phyloP scores from a whole-genome alignment of 2,113 vertebrate species.

The Gymnocephalus cernua region DNA sequence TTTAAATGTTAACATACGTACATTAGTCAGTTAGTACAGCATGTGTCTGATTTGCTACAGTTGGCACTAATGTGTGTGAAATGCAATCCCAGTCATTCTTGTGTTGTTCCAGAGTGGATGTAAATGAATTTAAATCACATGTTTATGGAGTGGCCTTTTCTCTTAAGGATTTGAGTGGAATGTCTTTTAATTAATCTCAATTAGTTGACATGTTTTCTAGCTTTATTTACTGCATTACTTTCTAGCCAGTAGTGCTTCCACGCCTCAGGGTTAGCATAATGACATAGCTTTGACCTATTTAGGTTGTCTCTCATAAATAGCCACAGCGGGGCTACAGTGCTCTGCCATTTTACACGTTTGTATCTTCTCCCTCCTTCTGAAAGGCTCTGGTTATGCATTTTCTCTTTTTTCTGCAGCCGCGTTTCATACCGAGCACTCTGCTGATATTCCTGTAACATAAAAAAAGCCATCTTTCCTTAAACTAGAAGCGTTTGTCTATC shows the following conservation, averaged over 20 bases:
- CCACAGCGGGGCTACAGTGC: slow-evolving; percentile 2
- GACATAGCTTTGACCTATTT: slow-evolving; percentile 56
- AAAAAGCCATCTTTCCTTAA: slow-evolving; percentile 82
- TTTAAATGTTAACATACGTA: slow-evolving; percentile 31
- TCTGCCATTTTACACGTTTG: slow-evolving; percentile 11
- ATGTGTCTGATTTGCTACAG: background rate
- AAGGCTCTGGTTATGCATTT: slow-evolving; percentile 72
- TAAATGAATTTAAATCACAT: slow-evolving; percentile 29
- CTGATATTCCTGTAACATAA: slow-evolving; percentile 85
- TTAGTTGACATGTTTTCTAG: slow-evolving; percentile 16
- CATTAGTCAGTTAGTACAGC: background rate
- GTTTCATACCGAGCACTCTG: slow-evolving; percentile 42
- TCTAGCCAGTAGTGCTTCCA: slow-evolving; percentile 22
- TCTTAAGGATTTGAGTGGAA: slow-evolving; percentile 28
- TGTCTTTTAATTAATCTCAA: slow-evolving; percentile 56
- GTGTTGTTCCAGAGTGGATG: slow-evolving; percentile 26
- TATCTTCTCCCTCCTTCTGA: slow-evolving; percentile 19
- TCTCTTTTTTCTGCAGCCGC: slow-evolving; percentile 68
- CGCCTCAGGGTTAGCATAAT: slow-evolving; percentile 29
- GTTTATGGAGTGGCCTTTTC: slow-evolving; percentile 38
- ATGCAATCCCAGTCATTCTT: slow-evolving; percentile 14
- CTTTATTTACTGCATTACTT: slow-evolving; percentile 45
- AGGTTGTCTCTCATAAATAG: slow-evolving; percentile 32
- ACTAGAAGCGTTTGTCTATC: slow-evolving; percentile 94
- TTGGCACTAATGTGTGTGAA: background rate